Percentiles rank a stretch among this genome's conserved stretches.
Evolutionary conservation across 2,113 vertebrate species (phyloP).

Genomic region (Cyphomyrus plagiostoma): DNA sequence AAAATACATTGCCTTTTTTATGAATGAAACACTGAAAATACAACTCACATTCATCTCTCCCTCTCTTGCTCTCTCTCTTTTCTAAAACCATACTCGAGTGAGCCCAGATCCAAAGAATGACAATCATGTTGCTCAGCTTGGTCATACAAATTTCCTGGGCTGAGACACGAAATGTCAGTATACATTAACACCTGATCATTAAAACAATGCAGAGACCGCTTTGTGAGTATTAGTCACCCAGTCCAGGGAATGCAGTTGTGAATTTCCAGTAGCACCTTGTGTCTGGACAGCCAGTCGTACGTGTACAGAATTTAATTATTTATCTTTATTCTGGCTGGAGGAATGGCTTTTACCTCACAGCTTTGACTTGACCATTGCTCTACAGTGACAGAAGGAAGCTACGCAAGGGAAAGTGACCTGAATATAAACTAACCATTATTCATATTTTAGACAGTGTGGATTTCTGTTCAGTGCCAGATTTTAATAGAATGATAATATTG

Average conservation of each 20-base stretch:
- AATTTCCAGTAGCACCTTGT: constrained; percentile 51
- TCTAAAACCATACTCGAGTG: constrained; percentile 40
- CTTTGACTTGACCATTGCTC: background rate
- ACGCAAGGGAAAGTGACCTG: background rate
- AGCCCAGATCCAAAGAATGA: constrained; percentile 44
- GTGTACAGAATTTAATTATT: constrained; percentile 27
- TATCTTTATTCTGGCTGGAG: constrained; percentile 19
- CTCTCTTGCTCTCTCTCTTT: constrained; percentile 30
- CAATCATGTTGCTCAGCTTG: constrained; percentile 50
- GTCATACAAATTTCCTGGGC: constrained; percentile 60
- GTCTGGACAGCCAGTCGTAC: constrained; percentile 55
- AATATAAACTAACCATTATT: background rate
- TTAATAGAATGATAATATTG: background rate
- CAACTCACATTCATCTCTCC: constrained; percentile 40
- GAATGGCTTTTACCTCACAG: constrained; percentile 14
- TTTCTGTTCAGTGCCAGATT: background rate
- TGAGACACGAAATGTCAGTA: constrained; percentile 57
- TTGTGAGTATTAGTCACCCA: constrained; percentile 55
- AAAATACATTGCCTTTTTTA: constrained; percentile 51
- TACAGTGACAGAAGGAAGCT: background rate
- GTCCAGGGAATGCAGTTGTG: constrained; percentile 46
- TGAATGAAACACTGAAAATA: constrained; percentile 59
- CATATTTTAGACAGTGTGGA: background rate
- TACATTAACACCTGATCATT: constrained; percentile 71
- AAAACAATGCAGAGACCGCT: constrained; percentile 60